Evolutionary conservation across 37 sponge, comb jelly and placozoan species (phyloP), one percentile per base, ranked within the genome.

Genomic region (Cliona cf. orientalis): DNA sequence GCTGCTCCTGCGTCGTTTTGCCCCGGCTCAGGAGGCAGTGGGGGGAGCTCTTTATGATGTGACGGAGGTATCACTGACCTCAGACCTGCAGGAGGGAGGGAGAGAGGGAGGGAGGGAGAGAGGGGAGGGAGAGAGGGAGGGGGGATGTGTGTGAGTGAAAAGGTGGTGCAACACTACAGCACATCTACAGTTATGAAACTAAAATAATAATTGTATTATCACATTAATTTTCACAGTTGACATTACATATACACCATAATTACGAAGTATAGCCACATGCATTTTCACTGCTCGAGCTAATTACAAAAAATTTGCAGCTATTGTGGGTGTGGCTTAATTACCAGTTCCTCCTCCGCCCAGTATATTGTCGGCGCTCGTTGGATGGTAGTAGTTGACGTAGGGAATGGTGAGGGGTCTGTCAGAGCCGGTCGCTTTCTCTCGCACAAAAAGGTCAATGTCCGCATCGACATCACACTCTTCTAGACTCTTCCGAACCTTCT

Each of bases 401-500:
- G n/a, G 85, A 22, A 94, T 73, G n/a, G 80, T 45, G 44, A 74
- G 84, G 58, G 96, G 96, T 75, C 84, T 55, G 17, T 87, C 93
- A 2, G 75, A 57, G 12, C 96, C 93, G 19, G 93, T 92, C 3
- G 73, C 39, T 11, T 64, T 75, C 53, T 86, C 85, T 31, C 57
- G 71, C 0, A 96, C 96, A 90, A 96, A 96, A 67, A 90, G 61
- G 31, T 96, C 91, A 71, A 91, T 96, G 69, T 96, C 96, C 34
- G 78, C 83, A 61, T 96, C 96, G 12, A 91, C 72, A 60, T 92
- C 81, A 81, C 96, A 96, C 14, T 67, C 69, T 68, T 96, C 96
- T 36, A 96, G 88, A 45, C 35, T 28, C 57, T 91, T 85, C 1
- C 96, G 96, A 0, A 92, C 70, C 1, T 83, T 82, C 70, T 95